phyloP scores from a whole-genome alignment of 2,888 invertebrate species.

The Amphipyra tragopoginis region DNA sequence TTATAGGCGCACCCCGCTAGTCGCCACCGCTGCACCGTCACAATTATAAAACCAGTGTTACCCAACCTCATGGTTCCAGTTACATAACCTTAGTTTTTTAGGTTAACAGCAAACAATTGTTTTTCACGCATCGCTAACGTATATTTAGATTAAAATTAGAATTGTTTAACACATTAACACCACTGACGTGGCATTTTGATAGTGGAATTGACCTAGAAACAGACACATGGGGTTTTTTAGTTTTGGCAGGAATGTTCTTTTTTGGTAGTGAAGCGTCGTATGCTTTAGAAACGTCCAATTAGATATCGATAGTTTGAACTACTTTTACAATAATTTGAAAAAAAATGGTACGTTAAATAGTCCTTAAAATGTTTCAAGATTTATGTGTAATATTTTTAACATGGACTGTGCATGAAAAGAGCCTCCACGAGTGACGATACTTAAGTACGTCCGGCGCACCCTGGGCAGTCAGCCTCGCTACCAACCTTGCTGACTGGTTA shows the following conservation, averaged over 20 bases:
- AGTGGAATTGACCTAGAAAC: conserved; percentile 54
- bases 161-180: conserved; percentile 62
- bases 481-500: too few relatives aligned
- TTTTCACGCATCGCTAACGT: conserved; percentile 55
- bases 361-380: too few relatives aligned
- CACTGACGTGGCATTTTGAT: conserved; percentile 56
- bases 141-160: conserved; percentile 65
- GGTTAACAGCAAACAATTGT: conserved; percentile 63
- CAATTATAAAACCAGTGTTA: conserved; percentile 34
- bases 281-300: background rate
- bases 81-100: conserved; percentile 47
- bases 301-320: background rate
- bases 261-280: conserved; percentile 3
- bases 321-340: too few relatives aligned
- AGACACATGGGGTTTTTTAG: conserved; percentile 20
- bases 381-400: too few relatives aligned
- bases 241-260: conserved; percentile 26
- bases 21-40: too few relatives aligned
- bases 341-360: too few relatives aligned
- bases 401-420: too few relatives aligned
- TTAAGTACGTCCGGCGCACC: too few relatives aligned
- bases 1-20: too few relatives aligned
- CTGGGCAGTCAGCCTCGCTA: too few relatives aligned
- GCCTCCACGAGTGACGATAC: too few relatives aligned
- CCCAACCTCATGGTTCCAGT: conserved; percentile 51